Conservation (phyloP, 2,113 vertebrate species). For the Zosterops pallidus region DNA sequence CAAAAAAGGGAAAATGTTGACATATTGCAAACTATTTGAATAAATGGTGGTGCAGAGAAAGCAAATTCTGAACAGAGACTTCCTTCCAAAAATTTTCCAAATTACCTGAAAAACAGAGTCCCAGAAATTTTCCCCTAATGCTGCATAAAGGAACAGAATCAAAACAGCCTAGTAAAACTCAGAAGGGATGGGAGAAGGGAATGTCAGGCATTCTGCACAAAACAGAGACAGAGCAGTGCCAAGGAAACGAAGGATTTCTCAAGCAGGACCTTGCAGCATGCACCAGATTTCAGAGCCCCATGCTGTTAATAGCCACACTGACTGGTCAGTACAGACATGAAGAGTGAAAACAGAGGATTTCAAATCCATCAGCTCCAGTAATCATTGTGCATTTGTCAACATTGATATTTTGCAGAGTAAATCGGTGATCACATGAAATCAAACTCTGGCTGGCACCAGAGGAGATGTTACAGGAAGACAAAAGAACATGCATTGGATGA, state of each 20-base stretch:
- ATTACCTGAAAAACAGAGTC: neutral
- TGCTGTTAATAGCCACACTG: slow-evolving; percentile 35
- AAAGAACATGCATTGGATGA: neutral
- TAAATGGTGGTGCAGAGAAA: neutral
- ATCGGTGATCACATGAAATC: neutral
- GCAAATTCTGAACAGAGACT: neutral
- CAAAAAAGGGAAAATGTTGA: neutral
- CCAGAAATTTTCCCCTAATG: neutral
- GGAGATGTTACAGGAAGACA: neutral
- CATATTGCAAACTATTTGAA: neutral
- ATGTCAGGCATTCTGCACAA: neutral
- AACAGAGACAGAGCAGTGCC: neutral
- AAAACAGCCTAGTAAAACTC: neutral
- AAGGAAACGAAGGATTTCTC: neutral
- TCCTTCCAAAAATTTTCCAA: neutral
- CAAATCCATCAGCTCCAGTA: neutral
- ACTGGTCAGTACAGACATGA: neutral
- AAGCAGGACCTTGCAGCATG: neutral
- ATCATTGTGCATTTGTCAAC: neutral
- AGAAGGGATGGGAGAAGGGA: neutral
- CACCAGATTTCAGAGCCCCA: neutral
- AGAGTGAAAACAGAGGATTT: neutral
- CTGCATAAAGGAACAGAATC: neutral
- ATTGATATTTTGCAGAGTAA: neutral
- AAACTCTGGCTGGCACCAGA: neutral